Percentiles rank a stretch among this genome's conserved stretches.
Evolutionary conservation across 2,888 invertebrate species (phyloP).

Genomic region (Drosophila ustulata): DNA sequence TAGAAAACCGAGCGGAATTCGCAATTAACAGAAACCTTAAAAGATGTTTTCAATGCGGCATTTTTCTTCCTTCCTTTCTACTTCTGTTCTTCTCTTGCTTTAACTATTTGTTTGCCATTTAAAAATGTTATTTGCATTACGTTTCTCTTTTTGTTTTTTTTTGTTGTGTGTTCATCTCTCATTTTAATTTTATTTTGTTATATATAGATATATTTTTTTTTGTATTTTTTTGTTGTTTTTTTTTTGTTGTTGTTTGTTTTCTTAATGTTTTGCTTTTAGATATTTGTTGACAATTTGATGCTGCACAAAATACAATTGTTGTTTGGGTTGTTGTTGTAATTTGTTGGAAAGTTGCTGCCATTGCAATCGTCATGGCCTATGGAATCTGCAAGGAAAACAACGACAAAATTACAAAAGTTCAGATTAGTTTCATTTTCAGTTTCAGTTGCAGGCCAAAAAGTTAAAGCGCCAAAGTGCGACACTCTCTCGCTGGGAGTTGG

Average conservation of each 20-base stretch:
- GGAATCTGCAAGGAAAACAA: conserved; percentile 87
- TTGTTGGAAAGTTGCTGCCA: conserved; percentile 83
- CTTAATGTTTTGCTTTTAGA: conserved; percentile 75
- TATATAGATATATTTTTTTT: conserved; percentile 33
- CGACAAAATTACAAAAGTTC: conserved; percentile 46
- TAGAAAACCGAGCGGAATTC: conserved; percentile 67
- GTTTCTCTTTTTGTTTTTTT: conserved; percentile 20
- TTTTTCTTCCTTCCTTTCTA: conserved; percentile 26
- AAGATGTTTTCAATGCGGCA: conserved; percentile 54
- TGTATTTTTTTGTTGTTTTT: conserved; percentile 28
- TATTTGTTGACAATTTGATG: conserved; percentile 79
- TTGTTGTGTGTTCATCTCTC: conserved; percentile 35
- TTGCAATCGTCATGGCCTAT: conserved; percentile 92
- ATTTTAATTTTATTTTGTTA: conserved; percentile 40
- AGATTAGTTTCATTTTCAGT: conserved; percentile 57
- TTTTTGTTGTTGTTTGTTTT: conserved; percentile 46
- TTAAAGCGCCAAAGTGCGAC: conserved; percentile 24
- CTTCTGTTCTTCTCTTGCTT: conserved; percentile 2
- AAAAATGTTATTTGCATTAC: conserved; percentile 41
- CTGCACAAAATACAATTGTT: conserved; percentile 81
- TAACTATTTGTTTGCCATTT: conserved; percentile 34
- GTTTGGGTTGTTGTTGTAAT: conserved; percentile 69
- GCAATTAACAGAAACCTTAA: conserved; percentile 62
- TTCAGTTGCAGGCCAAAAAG: conserved; percentile 46
- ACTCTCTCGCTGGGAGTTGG: neutral